Conservation (phyloP, 2,888 invertebrate species). For the Ichneumoninae sp. region DNA sequence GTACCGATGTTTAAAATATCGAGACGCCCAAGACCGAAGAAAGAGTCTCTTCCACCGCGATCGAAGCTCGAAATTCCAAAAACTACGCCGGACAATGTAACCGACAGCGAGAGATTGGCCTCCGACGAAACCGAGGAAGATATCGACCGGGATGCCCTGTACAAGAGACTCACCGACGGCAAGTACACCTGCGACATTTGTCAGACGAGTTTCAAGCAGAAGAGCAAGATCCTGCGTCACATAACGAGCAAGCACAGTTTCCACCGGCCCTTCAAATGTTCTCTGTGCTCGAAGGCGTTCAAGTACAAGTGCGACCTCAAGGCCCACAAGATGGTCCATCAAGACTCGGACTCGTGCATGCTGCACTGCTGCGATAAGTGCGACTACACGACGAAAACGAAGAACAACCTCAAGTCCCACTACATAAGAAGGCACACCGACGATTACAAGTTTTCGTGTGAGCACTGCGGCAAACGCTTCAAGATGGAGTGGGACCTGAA, state of each 20-base stretch:
- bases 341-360: constrained; percentile 65
- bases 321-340: constrained; percentile 71
- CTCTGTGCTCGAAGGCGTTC: constrained; percentile 73
- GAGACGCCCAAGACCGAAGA: neutral
- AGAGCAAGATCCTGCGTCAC: constrained; percentile 75
- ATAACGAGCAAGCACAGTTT: constrained; percentile 77
- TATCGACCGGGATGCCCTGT: constrained; percentile 56
- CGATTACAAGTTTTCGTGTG: constrained; percentile 76
- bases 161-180: constrained; percentile 66
- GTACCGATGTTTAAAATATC: constrained; percentile 1
- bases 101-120: constrained; percentile 24
- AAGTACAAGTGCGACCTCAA: constrained; percentile 78
- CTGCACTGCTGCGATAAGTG: constrained; percentile 77
- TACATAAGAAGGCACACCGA: constrained; percentile 75
- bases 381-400: constrained; percentile 74
- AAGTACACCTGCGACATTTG: constrained; percentile 72
- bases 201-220: constrained; percentile 70
- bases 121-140: constrained; percentile 15
- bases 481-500: constrained; percentile 79
- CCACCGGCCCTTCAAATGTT: constrained; percentile 74
- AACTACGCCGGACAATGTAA: neutral
- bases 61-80: neutral
- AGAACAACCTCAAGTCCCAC: constrained; percentile 76
- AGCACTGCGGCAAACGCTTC: constrained; percentile 76
- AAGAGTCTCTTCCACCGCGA: neutral